Conservation (phyloP, 2,113 vertebrate species). For the Malurus alboscapulatus region DNA sequence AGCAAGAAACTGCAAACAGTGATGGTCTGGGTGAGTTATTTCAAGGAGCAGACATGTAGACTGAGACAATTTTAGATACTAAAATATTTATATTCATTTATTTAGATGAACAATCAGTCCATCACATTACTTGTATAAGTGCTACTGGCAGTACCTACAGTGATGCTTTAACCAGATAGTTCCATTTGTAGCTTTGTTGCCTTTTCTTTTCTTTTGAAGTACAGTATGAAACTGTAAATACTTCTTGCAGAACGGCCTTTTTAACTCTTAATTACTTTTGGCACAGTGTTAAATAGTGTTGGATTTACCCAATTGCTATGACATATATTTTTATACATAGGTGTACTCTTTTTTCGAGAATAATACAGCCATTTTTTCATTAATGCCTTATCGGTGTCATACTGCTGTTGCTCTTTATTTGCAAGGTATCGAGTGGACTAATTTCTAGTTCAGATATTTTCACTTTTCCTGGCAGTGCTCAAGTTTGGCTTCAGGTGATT, state of each 20-base stretch:
- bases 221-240: conserved; percentile 59
- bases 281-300: conserved; percentile 57
- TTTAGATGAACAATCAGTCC: background rate
- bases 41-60: background rate
- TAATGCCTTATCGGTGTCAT: conserved; percentile 66
- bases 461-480: conserved; percentile 7
- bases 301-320: conserved; percentile 53
- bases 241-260: conserved; percentile 59
- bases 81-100: background rate
- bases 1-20: background rate
- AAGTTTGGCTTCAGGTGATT: conserved; percentile 27
- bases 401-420: conserved; percentile 50
- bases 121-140: background rate
- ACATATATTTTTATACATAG: conserved; percentile 68
- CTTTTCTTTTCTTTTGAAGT: conserved; percentile 28
- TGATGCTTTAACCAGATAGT: conserved; percentile 40
- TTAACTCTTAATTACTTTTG: conserved; percentile 56
- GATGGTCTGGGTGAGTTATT: background rate
- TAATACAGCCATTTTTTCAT: conserved; percentile 58
- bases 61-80: background rate
- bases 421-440: conserved; percentile 10
- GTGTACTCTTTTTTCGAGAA: conserved; percentile 53
- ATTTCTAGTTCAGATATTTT: conserved; percentile 14
- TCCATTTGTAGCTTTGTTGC: conserved; percentile 34
- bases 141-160: background rate